Percentiles rank a stretch among this genome's conserved stretches.
Conservation (phyloP, 2,113 vertebrate genomes). For the Oriolus oriolus region DNA sequence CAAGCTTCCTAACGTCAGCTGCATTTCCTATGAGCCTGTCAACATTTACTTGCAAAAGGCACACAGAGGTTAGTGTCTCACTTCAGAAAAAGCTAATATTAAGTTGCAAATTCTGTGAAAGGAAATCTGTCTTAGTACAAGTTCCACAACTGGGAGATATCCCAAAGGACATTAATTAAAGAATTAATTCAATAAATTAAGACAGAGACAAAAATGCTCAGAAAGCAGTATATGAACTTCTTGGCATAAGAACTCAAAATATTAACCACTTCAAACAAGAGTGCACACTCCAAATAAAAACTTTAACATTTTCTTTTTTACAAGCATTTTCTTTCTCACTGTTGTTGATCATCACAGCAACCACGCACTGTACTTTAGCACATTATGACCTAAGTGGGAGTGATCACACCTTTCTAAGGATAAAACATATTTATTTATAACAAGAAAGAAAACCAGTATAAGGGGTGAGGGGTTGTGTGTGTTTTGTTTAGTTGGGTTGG, state of each 20-base stretch:
- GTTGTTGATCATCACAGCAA: background rate
- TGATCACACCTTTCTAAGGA: background rate
- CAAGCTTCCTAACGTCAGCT: slow-evolving; percentile 29
- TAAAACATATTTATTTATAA: background rate
- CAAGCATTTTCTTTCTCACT: background rate
- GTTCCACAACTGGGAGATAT: background rate
- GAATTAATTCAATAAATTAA: background rate
- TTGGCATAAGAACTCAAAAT: background rate
- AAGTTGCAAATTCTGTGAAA: background rate
- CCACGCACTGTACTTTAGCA: background rate
- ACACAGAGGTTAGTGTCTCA: slow-evolving; percentile 15
- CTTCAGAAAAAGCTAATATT: background rate
- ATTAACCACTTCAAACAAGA: background rate
- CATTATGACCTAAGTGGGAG: background rate
- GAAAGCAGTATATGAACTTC: background rate
- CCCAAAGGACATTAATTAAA: background rate
- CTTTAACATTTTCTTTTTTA: background rate
- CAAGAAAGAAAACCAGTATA: background rate
- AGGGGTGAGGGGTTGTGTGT: background rate
- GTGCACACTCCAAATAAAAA: background rate
- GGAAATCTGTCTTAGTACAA: background rate
- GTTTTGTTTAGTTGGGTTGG: background rate
- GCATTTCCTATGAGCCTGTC: slow-evolving; percentile 40
- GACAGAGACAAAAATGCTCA: background rate
- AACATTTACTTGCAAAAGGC: slow-evolving; percentile 9